Base-by-base conservation (phyloP, 2,888 invertebrate genomes). In the Drosophila colorata region DNA sequence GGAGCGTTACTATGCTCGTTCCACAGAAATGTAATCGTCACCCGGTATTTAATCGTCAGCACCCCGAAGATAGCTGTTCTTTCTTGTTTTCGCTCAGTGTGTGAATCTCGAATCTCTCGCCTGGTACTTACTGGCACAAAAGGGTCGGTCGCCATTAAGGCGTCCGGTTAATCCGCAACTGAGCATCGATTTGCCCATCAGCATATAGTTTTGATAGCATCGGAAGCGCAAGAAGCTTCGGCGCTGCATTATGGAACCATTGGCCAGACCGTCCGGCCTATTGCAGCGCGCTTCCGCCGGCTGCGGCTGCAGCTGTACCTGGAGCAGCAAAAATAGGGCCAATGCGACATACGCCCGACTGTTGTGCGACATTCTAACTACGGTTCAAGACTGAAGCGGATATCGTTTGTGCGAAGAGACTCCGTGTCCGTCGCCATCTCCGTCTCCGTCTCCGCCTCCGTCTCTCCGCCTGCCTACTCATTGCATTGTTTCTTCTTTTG, bases 81-180 rank as follows among this genome's bases (percentile, higher is more conserved):
- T 7, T 25, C 25, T 25, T 25, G 25, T 8, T 28, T 8, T 28
- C 8, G 25, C 8, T 8, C 25, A 28, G 28, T 28, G 28, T 8
- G 8, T 2, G 28, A 8, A 28, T 2, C 28, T 28, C 8, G 8
- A 28, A 28, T 28, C 28, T 9, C 9, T 9, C 14, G 31, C n/a
- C 18, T 59, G 40, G 35, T 52, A 80, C 83, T 87, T 41, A 83
- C 83, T 74, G 49, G 81, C 84, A 74, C 83, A 84, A 4, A 76
- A 61, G 2, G 87, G 87, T 1, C 56, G 35, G 23, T 81, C 69
- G 16, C 81, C 83, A 1, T 6, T 61, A 2, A 78, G 0, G 0
- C 69, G 67, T 5, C 72, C 84, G 25, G 44, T 11, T 0, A 0
- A 0, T 4, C 40, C 47, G 14, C 87, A 84, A 4, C 2, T 14